Percentiles rank a stretch among this genome's conserved stretches.
phyloP scores from a whole-genome alignment of 2,888 invertebrate genomes.

The Mellilla xanthometata region DNA sequence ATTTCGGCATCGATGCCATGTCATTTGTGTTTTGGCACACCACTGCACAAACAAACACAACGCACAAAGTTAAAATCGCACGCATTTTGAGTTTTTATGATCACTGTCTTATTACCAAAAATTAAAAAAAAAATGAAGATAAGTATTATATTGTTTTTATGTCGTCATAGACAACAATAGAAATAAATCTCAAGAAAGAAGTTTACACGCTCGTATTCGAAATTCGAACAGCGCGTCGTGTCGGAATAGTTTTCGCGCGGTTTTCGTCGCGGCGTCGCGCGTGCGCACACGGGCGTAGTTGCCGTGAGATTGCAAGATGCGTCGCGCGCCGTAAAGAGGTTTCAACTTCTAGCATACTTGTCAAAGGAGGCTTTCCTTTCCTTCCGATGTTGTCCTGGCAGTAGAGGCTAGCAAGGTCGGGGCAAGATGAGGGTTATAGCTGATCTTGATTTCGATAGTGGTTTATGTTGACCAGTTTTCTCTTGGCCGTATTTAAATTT shows the following conservation, averaged over 20 bases:
- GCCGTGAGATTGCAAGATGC: slow-evolving; percentile 44
- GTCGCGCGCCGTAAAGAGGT: slow-evolving; percentile 31
- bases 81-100: slow-evolving; percentile 49
- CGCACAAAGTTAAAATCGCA: slow-evolving; percentile 54
- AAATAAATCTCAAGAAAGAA: neutral
- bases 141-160: neutral
- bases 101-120: slow-evolving; percentile 17
- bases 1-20: slow-evolving; percentile 68
- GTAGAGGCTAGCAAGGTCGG: slow-evolving; percentile 28
- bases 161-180: neutral
- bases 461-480: slow-evolving; percentile 18
- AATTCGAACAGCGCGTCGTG: slow-evolving; percentile 2
- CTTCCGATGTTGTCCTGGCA: slow-evolving; percentile 26
- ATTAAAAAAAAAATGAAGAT: neutral
- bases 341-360: slow-evolving; percentile 30
- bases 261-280: slow-evolving; percentile 16
- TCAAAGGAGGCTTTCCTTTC: slow-evolving; percentile 38
- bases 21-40: slow-evolving; percentile 57
- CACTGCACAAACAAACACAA: slow-evolving; percentile 51
- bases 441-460: slow-evolving; percentile 16
- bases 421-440: slow-evolving; percentile 18
- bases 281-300: slow-evolving; percentile 46
- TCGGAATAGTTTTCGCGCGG: slow-evolving; percentile 31
- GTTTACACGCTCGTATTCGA: slow-evolving; percentile 1
- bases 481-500: neutral